Percentiles rank a stretch among this genome's conserved stretches.
Evolutionary conservation across 1,140 invertebrate species (phyloP).

Genomic region (Apocrypta bakeri): DNA sequence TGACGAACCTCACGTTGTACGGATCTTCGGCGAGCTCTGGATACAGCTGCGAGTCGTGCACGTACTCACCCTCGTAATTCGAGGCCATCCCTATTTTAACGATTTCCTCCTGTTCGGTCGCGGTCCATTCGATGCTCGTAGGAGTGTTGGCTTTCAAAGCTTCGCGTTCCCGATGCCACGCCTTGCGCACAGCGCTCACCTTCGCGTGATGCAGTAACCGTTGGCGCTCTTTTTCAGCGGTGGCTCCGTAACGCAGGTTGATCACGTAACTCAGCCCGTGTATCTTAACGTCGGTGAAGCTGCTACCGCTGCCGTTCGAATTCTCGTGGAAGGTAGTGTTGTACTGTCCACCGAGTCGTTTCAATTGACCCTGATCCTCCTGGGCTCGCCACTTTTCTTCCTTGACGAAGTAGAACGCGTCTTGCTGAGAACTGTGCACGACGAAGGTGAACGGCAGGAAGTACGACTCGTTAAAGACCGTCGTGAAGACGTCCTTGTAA

Average conservation of each 20-base stretch:
- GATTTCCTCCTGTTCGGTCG: conserved; percentile 90
- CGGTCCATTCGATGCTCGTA: conserved; percentile 83
- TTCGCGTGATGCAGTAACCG: conserved; percentile 92
- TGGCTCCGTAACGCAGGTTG: conserved; percentile 92
- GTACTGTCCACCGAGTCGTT: conserved; percentile 90
- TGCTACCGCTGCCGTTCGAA: conserved; percentile 79
- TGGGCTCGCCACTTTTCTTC: conserved; percentile 90
- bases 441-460: conserved; percentile 92
- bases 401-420: conserved; percentile 97
- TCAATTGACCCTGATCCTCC: conserved; percentile 91
- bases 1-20: conserved; percentile 92
- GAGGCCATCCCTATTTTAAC: conserved; percentile 86
- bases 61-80: conserved; percentile 92
- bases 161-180: conserved; percentile 93
- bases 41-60: conserved; percentile 90
- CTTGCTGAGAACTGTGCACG: conserved; percentile 90
- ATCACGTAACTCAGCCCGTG: conserved; percentile 88
- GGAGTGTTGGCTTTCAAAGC: conserved; percentile 85
- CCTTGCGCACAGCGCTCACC: conserved; percentile 87
- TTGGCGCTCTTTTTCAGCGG: conserved; percentile 89
- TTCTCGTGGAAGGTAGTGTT: conserved; percentile 96
- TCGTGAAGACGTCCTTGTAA: conserved; percentile 93
- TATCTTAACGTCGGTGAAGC: conserved; percentile 87
- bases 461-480: conserved; percentile 93
- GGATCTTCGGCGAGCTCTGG: conserved; percentile 96